A percentile compares a stretch with the other conserved stretches of the same genome.
phyloP scores from a whole-genome alignment of 2,888 invertebrate genomes.

The Aelia acuminata region DNA sequence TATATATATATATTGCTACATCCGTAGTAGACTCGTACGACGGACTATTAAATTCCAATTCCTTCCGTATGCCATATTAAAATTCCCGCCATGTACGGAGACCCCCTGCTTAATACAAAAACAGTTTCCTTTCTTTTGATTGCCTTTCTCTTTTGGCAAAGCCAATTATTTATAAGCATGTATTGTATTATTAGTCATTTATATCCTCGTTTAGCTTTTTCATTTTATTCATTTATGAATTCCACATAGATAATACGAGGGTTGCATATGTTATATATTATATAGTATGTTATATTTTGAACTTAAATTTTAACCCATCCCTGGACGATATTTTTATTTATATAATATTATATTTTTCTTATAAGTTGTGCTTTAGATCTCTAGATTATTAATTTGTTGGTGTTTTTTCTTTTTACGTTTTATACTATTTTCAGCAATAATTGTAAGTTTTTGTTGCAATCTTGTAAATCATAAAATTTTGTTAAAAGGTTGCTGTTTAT shows the following conservation, averaged over 20 bases:
- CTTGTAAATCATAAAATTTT: too few relatives aligned
- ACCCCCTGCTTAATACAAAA: slow-evolving; percentile 21
- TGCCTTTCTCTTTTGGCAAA: slow-evolving; percentile 49
- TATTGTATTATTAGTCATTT: not conserved
- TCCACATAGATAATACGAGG: not conserved
- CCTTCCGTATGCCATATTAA: not conserved
- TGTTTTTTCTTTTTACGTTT: too few relatives aligned
- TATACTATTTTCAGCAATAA: too few relatives aligned
- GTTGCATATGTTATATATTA: not conserved
- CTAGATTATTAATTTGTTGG: too few relatives aligned
- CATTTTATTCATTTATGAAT: not conserved
- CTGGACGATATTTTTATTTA: too few relatives aligned
- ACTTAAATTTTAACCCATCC: too few relatives aligned
- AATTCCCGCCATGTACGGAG: not conserved
- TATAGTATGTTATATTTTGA: too few relatives aligned
- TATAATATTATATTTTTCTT: too few relatives aligned
- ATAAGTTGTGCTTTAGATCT: too few relatives aligned
- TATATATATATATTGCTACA: slow-evolving; percentile 2
- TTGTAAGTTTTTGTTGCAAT: too few relatives aligned
- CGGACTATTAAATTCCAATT: slow-evolving; percentile 34
- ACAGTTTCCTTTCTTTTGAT: slow-evolving; percentile 48
- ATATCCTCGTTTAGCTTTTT: not conserved
- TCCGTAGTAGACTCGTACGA: slow-evolving; percentile 5
- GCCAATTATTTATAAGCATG: slow-evolving; percentile 15
- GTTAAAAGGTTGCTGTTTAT: too few relatives aligned